Conservation (phyloP, 2,888 invertebrate species). For the Nesidiocoris tenuis region DNA sequence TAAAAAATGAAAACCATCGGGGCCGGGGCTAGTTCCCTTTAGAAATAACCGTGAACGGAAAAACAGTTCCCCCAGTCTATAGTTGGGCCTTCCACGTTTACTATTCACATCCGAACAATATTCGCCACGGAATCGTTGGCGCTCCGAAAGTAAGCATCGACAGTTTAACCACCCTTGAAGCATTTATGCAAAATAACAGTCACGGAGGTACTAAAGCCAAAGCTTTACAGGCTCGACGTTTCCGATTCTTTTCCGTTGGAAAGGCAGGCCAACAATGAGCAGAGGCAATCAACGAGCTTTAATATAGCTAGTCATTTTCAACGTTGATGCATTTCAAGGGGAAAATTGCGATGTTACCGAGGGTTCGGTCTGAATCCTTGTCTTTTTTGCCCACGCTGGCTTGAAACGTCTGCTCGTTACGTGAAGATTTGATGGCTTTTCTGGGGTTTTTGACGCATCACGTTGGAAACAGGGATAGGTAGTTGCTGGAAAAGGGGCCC, state of each 20-base stretch:
- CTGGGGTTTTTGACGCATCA: not conserved
- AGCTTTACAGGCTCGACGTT: not conserved
- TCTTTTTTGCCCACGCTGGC: not conserved
- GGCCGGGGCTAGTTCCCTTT: not conserved
- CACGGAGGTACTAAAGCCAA: not conserved
- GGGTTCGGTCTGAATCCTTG: not conserved
- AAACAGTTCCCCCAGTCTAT: not conserved
- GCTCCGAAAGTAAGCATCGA: not conserved
- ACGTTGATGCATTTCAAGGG: not conserved
- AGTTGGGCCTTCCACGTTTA: not conserved
- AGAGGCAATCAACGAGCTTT: not conserved
- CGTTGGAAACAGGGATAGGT: not conserved
- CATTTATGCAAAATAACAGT: not conserved
- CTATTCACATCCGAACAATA: not conserved
- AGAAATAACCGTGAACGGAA: not conserved
- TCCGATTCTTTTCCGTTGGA: not conserved
- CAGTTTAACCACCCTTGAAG: not conserved
- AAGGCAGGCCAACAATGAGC: not conserved
- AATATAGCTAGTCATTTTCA: not conserved
- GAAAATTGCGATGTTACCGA: not conserved
- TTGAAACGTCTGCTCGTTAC: not conserved
- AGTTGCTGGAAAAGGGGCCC: not conserved
- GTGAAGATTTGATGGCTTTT: not conserved
- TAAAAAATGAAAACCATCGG: no score
- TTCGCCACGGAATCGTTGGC: not conserved